Conservation (phyloP, 2,113 vertebrate species). For the Dolichotis patagonum region DNA sequence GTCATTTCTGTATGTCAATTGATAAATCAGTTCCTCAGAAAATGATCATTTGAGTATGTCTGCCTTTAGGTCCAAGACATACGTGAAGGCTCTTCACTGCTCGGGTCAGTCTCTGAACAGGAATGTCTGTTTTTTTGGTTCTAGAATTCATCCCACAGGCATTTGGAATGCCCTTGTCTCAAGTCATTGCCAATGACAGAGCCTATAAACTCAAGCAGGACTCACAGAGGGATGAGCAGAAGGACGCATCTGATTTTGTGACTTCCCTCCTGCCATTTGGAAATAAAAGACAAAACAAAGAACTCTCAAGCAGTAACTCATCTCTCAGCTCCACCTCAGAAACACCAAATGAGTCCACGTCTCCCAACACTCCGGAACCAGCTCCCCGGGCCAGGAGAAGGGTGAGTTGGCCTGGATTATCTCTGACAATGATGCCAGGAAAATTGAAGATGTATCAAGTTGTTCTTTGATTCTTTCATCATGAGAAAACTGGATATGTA, state of each 20-base stretch:
- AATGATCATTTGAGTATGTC: neutral
- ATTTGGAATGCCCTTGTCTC: constrained; percentile 96
- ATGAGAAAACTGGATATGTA: neutral
- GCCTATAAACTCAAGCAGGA: constrained; percentile 95
- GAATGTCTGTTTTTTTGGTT: constrained; percentile 68
- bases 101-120: constrained; percentile 27
- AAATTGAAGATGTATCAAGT: neutral
- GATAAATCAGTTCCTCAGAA: neutral
- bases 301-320: constrained; percentile 99
- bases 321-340: constrained; percentile 98
- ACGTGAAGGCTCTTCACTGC: neutral
- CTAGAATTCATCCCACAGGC: constrained; percentile 94
- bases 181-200: constrained; percentile 97
- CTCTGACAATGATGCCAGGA: neutral
- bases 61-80: neutral
- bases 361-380: constrained; percentile 90
- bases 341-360: constrained; percentile 93
- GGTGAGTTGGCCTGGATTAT: constrained; percentile 85
- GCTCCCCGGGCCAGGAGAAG: constrained; percentile 91
- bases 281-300: constrained; percentile 93
- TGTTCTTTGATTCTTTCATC: neutral
- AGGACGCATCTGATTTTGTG: constrained; percentile 92
- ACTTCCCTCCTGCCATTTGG: constrained; percentile 94
- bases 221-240: constrained; percentile 91
- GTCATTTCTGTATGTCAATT: neutral